Evolutionary conservation across 2,888 invertebrate genomes (phyloP).

Genomic region (Dynastes grantii): DNA sequence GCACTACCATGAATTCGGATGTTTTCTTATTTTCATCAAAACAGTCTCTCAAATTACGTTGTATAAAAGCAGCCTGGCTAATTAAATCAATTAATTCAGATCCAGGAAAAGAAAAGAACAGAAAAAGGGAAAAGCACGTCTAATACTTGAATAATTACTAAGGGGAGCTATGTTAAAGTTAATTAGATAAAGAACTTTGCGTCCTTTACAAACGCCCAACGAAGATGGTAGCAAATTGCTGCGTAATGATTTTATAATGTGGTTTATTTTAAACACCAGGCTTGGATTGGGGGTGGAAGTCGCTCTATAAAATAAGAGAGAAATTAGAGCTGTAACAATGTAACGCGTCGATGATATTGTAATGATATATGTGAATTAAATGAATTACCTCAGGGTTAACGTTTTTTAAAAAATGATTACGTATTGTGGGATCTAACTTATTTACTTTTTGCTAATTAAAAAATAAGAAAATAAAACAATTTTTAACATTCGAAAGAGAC

Average conservation of each 20-base stretch:
- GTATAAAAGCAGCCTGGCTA: neutral
- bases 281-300: too few relatives aligned
- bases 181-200: conserved; percentile 2
- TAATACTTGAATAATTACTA: neutral
- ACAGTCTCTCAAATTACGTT: too few relatives aligned
- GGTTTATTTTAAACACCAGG: neutral
- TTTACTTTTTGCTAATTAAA: too few relatives aligned
- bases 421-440: too few relatives aligned
- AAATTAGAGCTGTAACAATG: neutral
- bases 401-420: too few relatives aligned
- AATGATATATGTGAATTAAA: too few relatives aligned
- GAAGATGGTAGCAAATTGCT: neutral
- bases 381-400: too few relatives aligned
- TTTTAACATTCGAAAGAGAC: too few relatives aligned
- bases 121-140: neutral
- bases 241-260: conserved; percentile 6
- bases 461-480: too few relatives aligned
- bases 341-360: too few relatives aligned
- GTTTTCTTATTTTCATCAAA: too few relatives aligned
- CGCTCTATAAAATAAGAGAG: neutral
- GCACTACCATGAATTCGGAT: too few relatives aligned
- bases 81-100: neutral
- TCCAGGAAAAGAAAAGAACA: neutral
- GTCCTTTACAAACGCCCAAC: neutral
- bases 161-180: neutral